Evolutionary conservation across 2,888 invertebrate species (phyloP), one percentile per base, ranked within the genome.

Genomic region (Taenaris catops): DNA sequence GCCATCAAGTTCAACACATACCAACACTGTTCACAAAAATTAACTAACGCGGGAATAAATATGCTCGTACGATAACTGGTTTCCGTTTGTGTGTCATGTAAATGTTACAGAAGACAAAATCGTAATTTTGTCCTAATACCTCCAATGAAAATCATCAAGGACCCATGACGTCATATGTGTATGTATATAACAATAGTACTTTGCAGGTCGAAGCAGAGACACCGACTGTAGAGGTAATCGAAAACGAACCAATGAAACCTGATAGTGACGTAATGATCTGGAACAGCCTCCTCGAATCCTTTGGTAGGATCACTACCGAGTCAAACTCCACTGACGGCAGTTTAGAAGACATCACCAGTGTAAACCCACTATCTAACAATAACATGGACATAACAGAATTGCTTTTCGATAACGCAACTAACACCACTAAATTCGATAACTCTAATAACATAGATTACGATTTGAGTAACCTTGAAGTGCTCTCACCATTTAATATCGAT

Each of bases 231-330:
- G 57, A 65, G 43, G 49, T 59, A 4, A 40, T 48, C 3, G 60
- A 67, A 42, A 53, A 47, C 8, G 48, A 51, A 14, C 44, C 49
- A 24, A 12, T 48, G 6, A 63, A 69, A 56, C 48, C 55, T 11
- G 34, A 43, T 21, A 41, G 51, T 36, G 78, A 79, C 16, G 38
- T 59, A 7, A 80, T 80, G 78, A 81, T 74, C 47, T 86, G 86
- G 86, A 81, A 86, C 21, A 70, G 71, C 2, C 71, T 86, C 0
- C 61, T 86, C 2, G 86, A 86, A 54, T 84, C 86, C 1, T 86
- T 86, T 37, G 80, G 79, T 2, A 69, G 60, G 55, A 76, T 86
- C 27, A 83, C 75, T 0, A 86, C 86, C 5, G 83, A 83, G 42
- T 86, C 80, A 0, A 80, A 78, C 40, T 81, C 84, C 0, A 72